Evolutionary conservation across 2,113 vertebrate species (phyloP).

Genomic region (Aix galericulata): DNA sequence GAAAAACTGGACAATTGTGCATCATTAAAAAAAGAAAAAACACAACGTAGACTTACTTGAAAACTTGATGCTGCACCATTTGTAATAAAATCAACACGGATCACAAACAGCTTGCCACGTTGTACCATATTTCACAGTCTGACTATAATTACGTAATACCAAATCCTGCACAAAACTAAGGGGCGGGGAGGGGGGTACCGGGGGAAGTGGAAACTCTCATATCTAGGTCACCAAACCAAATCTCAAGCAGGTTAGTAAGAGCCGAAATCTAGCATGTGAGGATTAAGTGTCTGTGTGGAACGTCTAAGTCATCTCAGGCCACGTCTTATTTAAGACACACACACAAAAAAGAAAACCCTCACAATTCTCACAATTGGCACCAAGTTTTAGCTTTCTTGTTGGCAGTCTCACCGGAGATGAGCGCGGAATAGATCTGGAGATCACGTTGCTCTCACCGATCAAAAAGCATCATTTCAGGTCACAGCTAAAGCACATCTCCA

Average conservation of each 20-base stretch:
- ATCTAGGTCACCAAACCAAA: conserved; percentile 40
- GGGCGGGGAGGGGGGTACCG: neutral
- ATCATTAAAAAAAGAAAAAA: conserved; percentile 76
- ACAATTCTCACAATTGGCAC: neutral
- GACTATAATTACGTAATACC: conserved; percentile 62
- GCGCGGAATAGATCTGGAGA: neutral
- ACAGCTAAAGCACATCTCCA: conserved; percentile 42
- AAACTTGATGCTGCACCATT: conserved; percentile 81
- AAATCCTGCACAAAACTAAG: conserved; percentile 59
- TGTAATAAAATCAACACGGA: conserved; percentile 79
- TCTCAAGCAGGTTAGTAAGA: conserved; percentile 38
- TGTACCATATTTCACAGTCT: conserved; percentile 66
- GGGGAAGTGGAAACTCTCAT: neutral
- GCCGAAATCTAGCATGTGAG: conserved; percentile 21
- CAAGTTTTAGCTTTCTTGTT: conserved; percentile 2
- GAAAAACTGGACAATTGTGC: conserved; percentile 77
- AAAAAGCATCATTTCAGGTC: conserved; percentile 14
- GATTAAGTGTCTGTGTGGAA: conserved; percentile 50
- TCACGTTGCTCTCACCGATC: conserved; percentile 13
- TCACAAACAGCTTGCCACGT: conserved; percentile 81
- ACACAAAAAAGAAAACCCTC: neutral
- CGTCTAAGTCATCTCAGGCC: conserved; percentile 34
- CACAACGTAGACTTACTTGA: conserved; percentile 80
- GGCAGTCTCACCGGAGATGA: neutral
- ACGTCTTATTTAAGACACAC: conserved; percentile 48